phyloP scores from a whole-genome alignment of 2,113 vertebrate genomes.

The Pomatorhinus ruficollis region DNA sequence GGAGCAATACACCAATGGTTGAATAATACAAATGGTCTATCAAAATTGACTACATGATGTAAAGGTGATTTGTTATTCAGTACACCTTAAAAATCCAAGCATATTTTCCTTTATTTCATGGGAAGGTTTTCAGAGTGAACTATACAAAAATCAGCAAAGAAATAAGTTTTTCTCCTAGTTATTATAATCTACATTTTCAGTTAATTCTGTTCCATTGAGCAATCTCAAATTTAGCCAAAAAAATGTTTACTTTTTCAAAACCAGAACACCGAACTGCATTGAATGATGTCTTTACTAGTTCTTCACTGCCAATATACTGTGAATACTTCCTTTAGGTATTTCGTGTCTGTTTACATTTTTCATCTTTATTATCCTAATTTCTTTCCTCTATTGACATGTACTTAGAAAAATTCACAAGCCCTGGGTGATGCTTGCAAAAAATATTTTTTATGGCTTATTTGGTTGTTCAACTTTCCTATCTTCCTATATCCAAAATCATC shows the following conservation, averaged over 20 bases:
- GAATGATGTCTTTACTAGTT: not conserved
- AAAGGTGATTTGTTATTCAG: not conserved
- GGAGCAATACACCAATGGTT: not conserved
- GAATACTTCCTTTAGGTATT: not conserved
- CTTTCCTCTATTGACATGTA: not conserved
- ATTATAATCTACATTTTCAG: not conserved
- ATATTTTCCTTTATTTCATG: not conserved
- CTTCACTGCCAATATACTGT: not conserved
- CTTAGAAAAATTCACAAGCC: not conserved
- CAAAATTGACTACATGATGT: not conserved
- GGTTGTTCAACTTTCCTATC: not conserved
- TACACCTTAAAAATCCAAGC: not conserved
- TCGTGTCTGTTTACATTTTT: not conserved
- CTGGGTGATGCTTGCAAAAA: not conserved
- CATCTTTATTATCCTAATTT: not conserved
- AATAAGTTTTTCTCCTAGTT: not conserved
- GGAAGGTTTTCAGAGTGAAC: not conserved
- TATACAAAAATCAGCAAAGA: not conserved
- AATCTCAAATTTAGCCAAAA: not conserved
- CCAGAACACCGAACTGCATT: not conserved
- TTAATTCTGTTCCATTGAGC: not conserved
- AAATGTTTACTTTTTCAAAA: not conserved
- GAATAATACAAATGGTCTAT: slow-evolving; percentile 20
- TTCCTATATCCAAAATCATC: not conserved
- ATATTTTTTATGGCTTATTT: not conserved